These are phyloP conservation scores for Himalopsyche tibetana DNA, from an alignment of 2,888 invertebrate genomes.

Conservation along the genomic window DNA sequence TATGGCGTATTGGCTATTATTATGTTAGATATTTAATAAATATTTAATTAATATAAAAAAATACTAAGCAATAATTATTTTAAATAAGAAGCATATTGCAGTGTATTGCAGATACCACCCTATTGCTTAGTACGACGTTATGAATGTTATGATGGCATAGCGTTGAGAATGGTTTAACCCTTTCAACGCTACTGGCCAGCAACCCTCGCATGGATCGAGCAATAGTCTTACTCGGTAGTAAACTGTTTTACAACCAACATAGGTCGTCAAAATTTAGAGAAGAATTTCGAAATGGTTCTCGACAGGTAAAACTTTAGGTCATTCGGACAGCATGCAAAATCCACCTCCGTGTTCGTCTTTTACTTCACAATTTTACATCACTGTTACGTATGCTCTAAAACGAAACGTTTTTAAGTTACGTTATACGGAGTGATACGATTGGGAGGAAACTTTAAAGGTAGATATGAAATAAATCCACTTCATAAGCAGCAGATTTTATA, in stretches of 20 bases:
- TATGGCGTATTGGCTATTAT: too few relatives aligned
- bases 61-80: too few relatives aligned
- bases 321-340: constrained; percentile 42
- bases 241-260: constrained; percentile 31
- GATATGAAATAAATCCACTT: too few relatives aligned
- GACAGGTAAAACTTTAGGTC: constrained; percentile 27
- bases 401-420: constrained; percentile 2
- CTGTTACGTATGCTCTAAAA: not conserved
- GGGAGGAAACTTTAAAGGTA: not conserved
- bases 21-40: too few relatives aligned
- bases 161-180: not conserved
- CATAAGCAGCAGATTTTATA: too few relatives aligned
- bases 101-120: too few relatives aligned
- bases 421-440: not conserved
- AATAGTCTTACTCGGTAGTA: not conserved
- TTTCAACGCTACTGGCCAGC: not conserved
- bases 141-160: too few relatives aligned
- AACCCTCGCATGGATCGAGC: constrained; percentile 1
- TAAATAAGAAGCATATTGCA: too few relatives aligned
- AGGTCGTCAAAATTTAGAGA: constrained; percentile 32
- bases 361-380: constrained; percentile 14
- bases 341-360: constrained; percentile 1
- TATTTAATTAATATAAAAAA: too few relatives aligned
- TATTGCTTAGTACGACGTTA: too few relatives aligned
- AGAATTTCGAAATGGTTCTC: constrained; percentile 10